Percentiles rank a stretch among this genome's conserved stretches.
Evolutionary conservation across 2,797 vertebrate species (phyloP).

Genomic region (Leptatherina wallacei): DNA sequence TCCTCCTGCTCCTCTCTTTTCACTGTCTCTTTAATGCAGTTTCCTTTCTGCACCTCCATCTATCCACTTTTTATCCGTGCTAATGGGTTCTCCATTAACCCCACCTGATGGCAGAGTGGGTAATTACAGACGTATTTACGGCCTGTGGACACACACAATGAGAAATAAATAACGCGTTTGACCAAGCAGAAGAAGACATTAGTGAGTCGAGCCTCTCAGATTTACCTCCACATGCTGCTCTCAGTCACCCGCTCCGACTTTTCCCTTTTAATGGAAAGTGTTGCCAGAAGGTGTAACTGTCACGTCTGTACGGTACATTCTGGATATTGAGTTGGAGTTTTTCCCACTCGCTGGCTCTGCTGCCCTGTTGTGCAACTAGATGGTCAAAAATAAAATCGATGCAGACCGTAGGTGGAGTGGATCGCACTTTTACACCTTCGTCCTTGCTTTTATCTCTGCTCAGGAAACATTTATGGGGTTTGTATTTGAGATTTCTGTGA

Average conservation of each 20-base stretch:
- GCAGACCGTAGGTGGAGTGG: conserved; percentile 1
- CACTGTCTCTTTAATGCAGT: conserved; percentile 2
- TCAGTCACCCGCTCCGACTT: conserved; percentile 7
- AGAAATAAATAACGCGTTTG: conserved; percentile 58
- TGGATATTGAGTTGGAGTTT: neutral
- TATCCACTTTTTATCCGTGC: conserved; percentile 14
- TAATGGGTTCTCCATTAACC: conserved; percentile 71
- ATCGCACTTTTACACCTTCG: neutral
- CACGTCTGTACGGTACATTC: conserved; percentile 12
- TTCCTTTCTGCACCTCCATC: neutral
- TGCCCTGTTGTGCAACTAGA: conserved; percentile 1
- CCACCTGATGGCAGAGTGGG: conserved; percentile 66
- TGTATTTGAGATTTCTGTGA: neutral
- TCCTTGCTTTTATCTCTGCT: conserved; percentile 1
- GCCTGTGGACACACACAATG: conserved; percentile 64
- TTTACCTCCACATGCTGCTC: conserved; percentile 26
- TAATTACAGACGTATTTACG: conserved; percentile 65
- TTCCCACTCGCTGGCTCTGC: neutral
- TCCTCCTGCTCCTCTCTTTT: conserved; percentile 13
- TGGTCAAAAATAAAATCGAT: conserved; percentile 23
- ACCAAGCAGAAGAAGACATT: conserved; percentile 59
- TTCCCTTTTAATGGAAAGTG: conserved; percentile 39
- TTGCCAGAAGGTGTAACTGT: conserved; percentile 31
- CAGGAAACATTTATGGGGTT: neutral
- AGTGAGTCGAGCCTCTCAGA: conserved; percentile 17